These are phyloP conservation scores for Gadopsis bispinosus DNA, from an alignment of 2,797 vertebrate species.

Conservation along the genomic window DNA sequence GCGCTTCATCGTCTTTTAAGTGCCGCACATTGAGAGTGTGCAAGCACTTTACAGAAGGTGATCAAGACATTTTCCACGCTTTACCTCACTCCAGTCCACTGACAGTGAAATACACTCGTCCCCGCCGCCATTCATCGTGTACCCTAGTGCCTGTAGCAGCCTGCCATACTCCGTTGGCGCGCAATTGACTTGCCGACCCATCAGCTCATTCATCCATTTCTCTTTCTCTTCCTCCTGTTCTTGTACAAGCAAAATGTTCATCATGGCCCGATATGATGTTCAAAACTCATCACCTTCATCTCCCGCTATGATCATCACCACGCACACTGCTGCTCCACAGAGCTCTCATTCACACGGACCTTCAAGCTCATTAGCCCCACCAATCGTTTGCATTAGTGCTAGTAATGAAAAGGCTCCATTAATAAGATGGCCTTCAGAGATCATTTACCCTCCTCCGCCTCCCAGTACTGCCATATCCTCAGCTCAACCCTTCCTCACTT, in stretches of 20 bases:
- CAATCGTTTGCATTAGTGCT: constrained; percentile 78
- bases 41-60: constrained; percentile 37
- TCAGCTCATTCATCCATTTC: constrained; percentile 67
- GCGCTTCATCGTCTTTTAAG: constrained; percentile 34
- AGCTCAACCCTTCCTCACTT: constrained; percentile 6
- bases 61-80: constrained; percentile 69
- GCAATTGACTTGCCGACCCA: constrained; percentile 66
- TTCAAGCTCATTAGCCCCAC: constrained; percentile 77
- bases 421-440: constrained; percentile 83
- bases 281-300: constrained; percentile 68
- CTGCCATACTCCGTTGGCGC: constrained; percentile 63
- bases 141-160: constrained; percentile 61
- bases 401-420: constrained; percentile 82
- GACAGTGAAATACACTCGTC: constrained; percentile 62
- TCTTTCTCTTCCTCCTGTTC: constrained; percentile 58
- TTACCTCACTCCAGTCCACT: constrained; percentile 58
- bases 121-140: constrained; percentile 54
- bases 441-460: constrained; percentile 76
- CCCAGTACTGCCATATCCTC: constrained; percentile 57
- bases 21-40: constrained; percentile 16
- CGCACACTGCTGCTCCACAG: constrained; percentile 53
- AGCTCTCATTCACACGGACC: constrained; percentile 60
- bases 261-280: constrained; percentile 62
- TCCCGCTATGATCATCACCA: constrained; percentile 64
- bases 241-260: constrained; percentile 70